A percentile compares a stretch with the other conserved stretches of the same genome.
phyloP scores from a whole-genome alignment of 2,113 vertebrate species.

The Cebidichthys violaceus region DNA sequence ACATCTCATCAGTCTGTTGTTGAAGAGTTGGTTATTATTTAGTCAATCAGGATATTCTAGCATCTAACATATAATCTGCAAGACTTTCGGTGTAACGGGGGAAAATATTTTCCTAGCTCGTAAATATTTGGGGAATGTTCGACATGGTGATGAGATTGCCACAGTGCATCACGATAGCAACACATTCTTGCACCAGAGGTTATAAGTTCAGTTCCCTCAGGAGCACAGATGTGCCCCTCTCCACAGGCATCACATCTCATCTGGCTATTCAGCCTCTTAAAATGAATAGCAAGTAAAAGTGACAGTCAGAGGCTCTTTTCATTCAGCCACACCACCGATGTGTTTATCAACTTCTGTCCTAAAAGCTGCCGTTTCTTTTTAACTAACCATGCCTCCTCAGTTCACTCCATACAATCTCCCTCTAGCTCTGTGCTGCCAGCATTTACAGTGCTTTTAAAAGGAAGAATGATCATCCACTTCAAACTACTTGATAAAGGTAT shows the following conservation, averaged over 20 bases:
- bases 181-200: conserved; percentile 62
- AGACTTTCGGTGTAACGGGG: not conserved
- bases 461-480: conserved; percentile 1
- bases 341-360: conserved; percentile 9
- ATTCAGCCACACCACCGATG: not conserved
- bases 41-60: not conserved
- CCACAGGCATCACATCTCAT: conserved; percentile 20
- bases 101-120: not conserved
- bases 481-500: conserved; percentile 27
- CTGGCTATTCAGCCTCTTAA: not conserved
- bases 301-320: not conserved
- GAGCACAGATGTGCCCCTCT: conserved; percentile 59
- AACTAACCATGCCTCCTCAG: conserved; percentile 44
- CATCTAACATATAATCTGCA: not conserved
- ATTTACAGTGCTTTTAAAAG: not conserved
- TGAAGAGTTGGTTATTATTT: not conserved
- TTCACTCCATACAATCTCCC: conserved; percentile 18
- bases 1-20: not conserved
- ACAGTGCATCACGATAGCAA: conserved; percentile 27
- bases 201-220: conserved; percentile 56
- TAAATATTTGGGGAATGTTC: conserved; percentile 58
- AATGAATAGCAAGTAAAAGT: not conserved
- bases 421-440: not conserved
- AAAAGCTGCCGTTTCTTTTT: conserved; percentile 53
- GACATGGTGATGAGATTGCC: conserved; percentile 40